Conservation (phyloP, 2,888 invertebrate genomes). For the Melolontha melolontha region DNA sequence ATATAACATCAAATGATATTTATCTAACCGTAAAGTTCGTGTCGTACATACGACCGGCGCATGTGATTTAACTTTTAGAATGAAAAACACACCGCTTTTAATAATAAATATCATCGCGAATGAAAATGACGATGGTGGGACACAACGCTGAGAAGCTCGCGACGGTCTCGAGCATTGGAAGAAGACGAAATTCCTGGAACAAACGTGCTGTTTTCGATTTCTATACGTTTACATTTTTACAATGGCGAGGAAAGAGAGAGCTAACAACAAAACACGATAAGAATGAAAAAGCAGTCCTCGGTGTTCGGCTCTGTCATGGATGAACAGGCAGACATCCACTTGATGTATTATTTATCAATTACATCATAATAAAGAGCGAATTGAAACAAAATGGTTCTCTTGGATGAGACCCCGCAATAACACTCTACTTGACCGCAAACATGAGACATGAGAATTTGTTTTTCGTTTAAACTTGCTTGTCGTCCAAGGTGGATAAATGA, state of each 20-base stretch:
- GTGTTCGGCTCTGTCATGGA: constrained; percentile 54
- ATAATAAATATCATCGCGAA: constrained; percentile 40
- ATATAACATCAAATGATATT: constrained; percentile 27
- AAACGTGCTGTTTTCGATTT: constrained; percentile 42
- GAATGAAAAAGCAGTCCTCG: constrained; percentile 58
- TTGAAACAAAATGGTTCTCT: constrained; percentile 50
- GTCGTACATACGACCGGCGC: constrained; percentile 6
- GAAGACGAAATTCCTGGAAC: constrained; percentile 29
- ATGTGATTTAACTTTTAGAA: constrained; percentile 23
- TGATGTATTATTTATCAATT: constrained; percentile 64
- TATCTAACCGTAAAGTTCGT: constrained; percentile 25
- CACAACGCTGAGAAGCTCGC: not conserved
- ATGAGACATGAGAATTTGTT: constrained; percentile 33
- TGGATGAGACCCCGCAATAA: constrained; percentile 25
- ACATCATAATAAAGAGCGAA: constrained; percentile 57
- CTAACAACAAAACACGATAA: constrained; percentile 40
- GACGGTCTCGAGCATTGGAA: not conserved
- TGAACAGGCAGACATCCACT: constrained; percentile 56
- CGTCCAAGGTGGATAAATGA: constrained; percentile 25
- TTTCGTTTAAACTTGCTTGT: constrained; percentile 18
- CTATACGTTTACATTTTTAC: constrained; percentile 44
- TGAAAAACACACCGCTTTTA: constrained; percentile 35
- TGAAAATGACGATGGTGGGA: constrained; percentile 8
- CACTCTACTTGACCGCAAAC: constrained; percentile 34
- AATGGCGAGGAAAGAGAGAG: constrained; percentile 41